Conservation (phyloP, 2,113 vertebrate species). For the Eclectus roratus region DNA sequence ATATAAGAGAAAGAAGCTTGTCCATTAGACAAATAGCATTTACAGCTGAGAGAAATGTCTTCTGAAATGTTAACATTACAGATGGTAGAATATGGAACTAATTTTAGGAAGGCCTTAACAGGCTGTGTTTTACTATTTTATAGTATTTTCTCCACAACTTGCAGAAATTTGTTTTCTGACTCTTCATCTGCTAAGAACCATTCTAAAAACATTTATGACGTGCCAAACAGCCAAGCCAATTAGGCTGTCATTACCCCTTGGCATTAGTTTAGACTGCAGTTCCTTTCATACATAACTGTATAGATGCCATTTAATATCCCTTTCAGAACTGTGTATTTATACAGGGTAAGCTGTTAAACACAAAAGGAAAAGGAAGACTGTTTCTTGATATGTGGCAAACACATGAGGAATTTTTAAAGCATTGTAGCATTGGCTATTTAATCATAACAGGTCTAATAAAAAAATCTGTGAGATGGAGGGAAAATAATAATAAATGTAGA, state of each 20-base stretch:
- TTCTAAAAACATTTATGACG: slow-evolving; percentile 33
- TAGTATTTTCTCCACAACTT: slow-evolving; percentile 1
- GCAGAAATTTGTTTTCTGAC: slow-evolving; percentile 40
- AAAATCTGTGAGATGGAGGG: neutral
- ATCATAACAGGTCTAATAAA: neutral
- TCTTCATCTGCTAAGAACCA: slow-evolving; percentile 16
- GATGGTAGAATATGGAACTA: slow-evolving; percentile 10
- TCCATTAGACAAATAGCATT: neutral
- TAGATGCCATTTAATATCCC: slow-evolving; percentile 14
- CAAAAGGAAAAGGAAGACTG: neutral
- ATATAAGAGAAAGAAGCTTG: neutral
- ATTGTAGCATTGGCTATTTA: neutral
- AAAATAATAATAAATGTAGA: neutral
- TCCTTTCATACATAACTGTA: neutral
- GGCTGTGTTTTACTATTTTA: neutral
- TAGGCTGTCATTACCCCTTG: slow-evolving; percentile 23
- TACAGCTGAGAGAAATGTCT: neutral
- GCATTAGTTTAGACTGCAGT: slow-evolving; percentile 17
- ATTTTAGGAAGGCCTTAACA: neutral
- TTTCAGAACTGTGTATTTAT: slow-evolving; percentile 5
- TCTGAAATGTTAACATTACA: neutral
- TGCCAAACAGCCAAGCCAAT: slow-evolving; percentile 3
- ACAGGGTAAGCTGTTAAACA: neutral
- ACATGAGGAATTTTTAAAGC: neutral
- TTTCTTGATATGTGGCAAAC: neutral